Conservation (phyloP, 2,797 vertebrate genomes). For the Malurus leucopterus region DNA sequence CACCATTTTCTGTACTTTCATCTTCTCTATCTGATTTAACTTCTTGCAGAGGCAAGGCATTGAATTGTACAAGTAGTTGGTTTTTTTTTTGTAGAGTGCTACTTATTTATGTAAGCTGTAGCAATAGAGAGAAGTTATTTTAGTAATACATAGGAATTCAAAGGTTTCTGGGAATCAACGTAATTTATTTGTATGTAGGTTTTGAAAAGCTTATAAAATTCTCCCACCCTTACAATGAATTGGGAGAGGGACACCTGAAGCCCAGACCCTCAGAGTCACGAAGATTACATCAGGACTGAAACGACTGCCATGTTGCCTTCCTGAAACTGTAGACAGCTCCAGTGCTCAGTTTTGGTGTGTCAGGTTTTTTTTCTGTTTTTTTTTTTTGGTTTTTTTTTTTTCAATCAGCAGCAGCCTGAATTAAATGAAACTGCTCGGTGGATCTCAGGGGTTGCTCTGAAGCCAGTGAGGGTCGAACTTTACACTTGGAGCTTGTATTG, state of each 20-base stretch:
- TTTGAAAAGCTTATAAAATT: neutral
- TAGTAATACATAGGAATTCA: neutral
- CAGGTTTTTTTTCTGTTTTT: too few relatives aligned
- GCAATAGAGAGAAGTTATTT: neutral
- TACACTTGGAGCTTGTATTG: neutral
- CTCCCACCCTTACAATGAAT: neutral
- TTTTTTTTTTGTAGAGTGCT: neutral
- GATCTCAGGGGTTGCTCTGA: neutral
- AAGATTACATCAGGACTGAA: neutral
- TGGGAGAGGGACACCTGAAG: neutral
- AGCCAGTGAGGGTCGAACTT: fast-evolving
- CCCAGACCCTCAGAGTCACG: neutral
- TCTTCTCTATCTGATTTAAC: neutral
- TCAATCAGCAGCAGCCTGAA: neutral
- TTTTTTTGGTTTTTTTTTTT: neutral
- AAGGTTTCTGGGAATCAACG: neutral
- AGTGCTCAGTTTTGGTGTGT: fast-evolving
- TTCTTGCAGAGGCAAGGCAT: neutral
- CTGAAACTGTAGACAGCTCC: constrained; percentile 28
- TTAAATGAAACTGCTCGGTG: neutral
- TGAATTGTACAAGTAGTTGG: neutral
- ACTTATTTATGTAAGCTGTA: neutral
- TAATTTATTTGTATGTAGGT: neutral
- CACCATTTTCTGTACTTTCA: neutral
- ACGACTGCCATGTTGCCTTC: neutral